Percentiles rank a stretch among this genome's conserved stretches.
phyloP scores from a whole-genome alignment of 2,113 vertebrate genomes.

The Phoxinus phoxinus region DNA sequence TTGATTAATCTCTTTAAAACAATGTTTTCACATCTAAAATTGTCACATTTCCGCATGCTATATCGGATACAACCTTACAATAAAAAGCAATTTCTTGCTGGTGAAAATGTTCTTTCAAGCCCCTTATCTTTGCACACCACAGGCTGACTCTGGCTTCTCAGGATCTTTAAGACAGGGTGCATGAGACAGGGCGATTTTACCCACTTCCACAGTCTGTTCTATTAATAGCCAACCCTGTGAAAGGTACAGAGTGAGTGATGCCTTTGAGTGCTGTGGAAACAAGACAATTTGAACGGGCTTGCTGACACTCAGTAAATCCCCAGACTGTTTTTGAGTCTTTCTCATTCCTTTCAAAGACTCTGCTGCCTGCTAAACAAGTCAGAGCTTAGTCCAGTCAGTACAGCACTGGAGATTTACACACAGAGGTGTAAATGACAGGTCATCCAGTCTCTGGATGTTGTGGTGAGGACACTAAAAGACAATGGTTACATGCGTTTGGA shows the following conservation, averaged over 20 bases:
- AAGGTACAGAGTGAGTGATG: conserved; percentile 33
- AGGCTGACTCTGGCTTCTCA: not conserved
- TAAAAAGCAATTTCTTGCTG: conserved; percentile 37
- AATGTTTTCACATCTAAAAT: not conserved
- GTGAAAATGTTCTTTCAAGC: conserved; percentile 16
- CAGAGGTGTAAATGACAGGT: conserved; percentile 4
- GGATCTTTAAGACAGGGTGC: not conserved
- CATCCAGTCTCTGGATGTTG: not conserved
- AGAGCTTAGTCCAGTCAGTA: conserved; percentile 20
- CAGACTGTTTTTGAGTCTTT: conserved; percentile 6
- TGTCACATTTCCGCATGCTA: not conserved
- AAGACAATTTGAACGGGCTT: conserved; percentile 34
- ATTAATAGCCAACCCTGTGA: conserved; percentile 34
- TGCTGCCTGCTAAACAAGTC: conserved; percentile 17
- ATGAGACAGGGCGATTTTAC: conserved; percentile 16
- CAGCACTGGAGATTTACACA: not conserved
- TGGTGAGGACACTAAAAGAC: not conserved
- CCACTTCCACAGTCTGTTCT: conserved; percentile 28
- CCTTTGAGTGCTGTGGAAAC: conserved; percentile 34
- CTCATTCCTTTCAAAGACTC: conserved; percentile 38
- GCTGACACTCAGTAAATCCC: conserved; percentile 27
- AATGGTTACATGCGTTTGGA: not conserved
- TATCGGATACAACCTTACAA: conserved; percentile 25
- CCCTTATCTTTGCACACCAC: conserved; percentile 26
- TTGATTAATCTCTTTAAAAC: not conserved